These are phyloP conservation scores for Gymnothorax reevesii DNA, from an alignment of 2,797 vertebrate species.

Conservation along the genomic window DNA sequence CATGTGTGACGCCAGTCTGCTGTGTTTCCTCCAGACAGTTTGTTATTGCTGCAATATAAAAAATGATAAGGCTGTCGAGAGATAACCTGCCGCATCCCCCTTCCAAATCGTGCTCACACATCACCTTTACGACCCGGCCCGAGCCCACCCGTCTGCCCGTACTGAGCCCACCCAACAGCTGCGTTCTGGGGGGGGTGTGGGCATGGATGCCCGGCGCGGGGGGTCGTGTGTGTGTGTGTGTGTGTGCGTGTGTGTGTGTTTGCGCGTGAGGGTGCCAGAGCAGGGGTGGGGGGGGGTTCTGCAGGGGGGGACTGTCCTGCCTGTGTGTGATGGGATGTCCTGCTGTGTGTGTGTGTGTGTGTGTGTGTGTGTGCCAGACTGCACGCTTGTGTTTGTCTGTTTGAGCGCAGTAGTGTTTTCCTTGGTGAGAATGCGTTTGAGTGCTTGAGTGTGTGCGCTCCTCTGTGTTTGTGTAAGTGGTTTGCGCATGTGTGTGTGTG, in stretches of 20 bases:
- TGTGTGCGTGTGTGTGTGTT: background rate
- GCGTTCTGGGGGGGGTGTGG: constrained; percentile 16
- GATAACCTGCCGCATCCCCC: constrained; percentile 67
- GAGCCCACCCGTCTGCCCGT: constrained; percentile 35
- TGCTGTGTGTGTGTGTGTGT: constrained; percentile 37
- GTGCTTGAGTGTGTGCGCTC: background rate
- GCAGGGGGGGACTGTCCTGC: background rate
- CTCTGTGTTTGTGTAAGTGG: background rate
- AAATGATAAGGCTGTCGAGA: constrained; percentile 72
- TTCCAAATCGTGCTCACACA: constrained; percentile 69
- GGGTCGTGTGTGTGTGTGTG: background rate
- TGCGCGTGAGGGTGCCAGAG: background rate
- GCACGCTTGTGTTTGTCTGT: background rate
- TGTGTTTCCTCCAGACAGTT: constrained; percentile 60
- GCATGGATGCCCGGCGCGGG: background rate
- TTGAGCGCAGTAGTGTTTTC: background rate
- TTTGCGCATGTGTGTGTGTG: background rate
- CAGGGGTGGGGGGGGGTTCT: background rate
- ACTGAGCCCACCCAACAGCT: constrained; percentile 45
- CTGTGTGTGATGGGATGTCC: constrained; percentile 24
- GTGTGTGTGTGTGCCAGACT: background rate
- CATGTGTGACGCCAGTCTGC: constrained; percentile 62
- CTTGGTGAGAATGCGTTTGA: background rate
- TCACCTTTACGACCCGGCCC: constrained; percentile 69
- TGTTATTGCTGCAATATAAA: constrained; percentile 72